These are phyloP conservation scores for Elegia similella DNA, from an alignment of 2,888 invertebrate species.

Conservation along the genomic window DNA sequence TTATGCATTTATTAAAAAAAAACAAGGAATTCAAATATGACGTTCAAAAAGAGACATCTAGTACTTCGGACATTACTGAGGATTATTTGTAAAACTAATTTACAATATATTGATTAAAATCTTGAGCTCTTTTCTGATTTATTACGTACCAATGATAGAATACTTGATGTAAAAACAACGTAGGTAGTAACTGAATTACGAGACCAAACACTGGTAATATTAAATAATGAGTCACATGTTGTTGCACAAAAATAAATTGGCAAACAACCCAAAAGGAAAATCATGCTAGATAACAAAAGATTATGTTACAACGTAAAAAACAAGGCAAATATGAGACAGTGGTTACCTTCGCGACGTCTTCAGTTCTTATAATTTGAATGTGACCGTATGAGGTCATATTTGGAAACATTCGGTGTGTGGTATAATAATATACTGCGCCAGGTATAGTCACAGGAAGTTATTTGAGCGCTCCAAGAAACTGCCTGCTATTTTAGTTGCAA, in stretches of 20 bases:
- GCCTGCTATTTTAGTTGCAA: no score
- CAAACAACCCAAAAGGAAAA: slow-evolving; percentile 13
- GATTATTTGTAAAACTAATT: no score
- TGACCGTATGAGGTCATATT: slow-evolving; percentile 59
- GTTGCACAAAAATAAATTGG: slow-evolving; percentile 8
- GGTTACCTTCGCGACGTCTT: slow-evolving; percentile 39
- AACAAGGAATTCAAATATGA: no score
- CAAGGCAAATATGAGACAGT: slow-evolving; percentile 29
- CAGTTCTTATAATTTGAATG: slow-evolving; percentile 43
- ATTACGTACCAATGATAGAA: no score
- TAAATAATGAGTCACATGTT: slow-evolving; percentile 13
- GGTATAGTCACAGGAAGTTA: no score
- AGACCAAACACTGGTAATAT: slow-evolving; percentile 1
- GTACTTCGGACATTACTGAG: no score
- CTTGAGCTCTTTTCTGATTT: no score
- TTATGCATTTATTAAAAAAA: no score
- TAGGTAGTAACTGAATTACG: background rate
- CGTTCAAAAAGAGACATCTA: no score
- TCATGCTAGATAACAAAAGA: slow-evolving; percentile 16
- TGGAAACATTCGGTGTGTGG: slow-evolving; percentile 44
- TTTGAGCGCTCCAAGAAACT: no score
- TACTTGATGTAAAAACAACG: no score
- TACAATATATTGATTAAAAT: no score
- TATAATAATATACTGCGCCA: background rate
- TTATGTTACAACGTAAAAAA: slow-evolving; percentile 21